Conservation (phyloP, 1,140 invertebrate species). For the Drosophila pachea region DNA sequence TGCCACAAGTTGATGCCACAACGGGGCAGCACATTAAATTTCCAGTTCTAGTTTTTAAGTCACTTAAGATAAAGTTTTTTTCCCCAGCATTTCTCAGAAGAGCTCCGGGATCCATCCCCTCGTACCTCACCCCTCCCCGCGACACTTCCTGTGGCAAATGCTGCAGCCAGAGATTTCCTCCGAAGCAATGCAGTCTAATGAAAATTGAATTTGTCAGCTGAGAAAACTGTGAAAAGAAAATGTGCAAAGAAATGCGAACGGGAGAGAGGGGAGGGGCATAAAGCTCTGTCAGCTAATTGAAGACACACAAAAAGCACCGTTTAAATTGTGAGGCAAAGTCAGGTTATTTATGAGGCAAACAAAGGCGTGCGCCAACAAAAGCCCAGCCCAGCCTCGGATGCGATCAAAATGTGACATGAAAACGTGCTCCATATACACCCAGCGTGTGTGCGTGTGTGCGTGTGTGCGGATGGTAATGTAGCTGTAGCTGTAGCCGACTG, state of each 20-base stretch:
- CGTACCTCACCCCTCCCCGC: no score
- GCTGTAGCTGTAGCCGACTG: background rate
- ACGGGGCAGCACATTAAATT: conserved; percentile 70
- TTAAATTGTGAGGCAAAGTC: conserved; percentile 26
- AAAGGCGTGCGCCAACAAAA: conserved; percentile 32
- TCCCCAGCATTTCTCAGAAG: background rate
- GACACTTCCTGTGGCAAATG: background rate
- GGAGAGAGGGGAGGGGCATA: conserved; percentile 6
- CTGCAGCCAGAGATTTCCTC: conserved; percentile 41
- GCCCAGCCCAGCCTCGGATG: conserved; percentile 7
- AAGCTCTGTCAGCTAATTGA: conserved; percentile 40
- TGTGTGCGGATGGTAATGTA: conserved; percentile 26
- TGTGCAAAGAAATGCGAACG: background rate
- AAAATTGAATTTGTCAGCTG: conserved; percentile 69
- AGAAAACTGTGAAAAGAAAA: conserved; percentile 12
- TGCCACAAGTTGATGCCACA: conserved; percentile 67
- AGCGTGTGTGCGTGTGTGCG: conserved; percentile 15
- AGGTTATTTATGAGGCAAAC: conserved; percentile 33
- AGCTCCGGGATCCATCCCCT: no score
- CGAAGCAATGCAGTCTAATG: conserved; percentile 51
- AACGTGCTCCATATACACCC: conserved; percentile 31
- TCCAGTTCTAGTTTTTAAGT: conserved; percentile 73
- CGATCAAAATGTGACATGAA: conserved; percentile 45
- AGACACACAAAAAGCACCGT: conserved; percentile 23
- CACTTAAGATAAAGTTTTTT: conserved; percentile 67